Percentiles rank a stretch among this genome's conserved stretches.
These are phyloP conservation scores for Neolamprologus hecqui DNA, from an alignment of 2,113 vertebrate species.

Conservation along the genomic window DNA sequence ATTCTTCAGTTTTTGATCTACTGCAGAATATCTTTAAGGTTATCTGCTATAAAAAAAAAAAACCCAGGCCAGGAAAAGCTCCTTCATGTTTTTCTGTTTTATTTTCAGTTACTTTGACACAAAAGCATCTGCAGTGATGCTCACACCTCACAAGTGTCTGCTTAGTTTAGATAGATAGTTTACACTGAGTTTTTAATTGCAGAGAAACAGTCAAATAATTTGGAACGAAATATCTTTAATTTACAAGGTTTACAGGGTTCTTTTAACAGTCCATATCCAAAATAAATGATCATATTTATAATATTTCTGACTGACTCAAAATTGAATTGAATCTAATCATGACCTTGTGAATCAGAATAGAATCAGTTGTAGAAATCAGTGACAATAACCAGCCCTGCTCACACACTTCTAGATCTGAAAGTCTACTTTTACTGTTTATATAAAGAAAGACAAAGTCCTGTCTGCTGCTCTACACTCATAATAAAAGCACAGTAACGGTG, in stretches of 20 bases:
- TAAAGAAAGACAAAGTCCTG: background rate
- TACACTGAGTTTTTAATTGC: background rate
- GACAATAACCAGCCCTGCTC: background rate
- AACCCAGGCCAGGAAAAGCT: background rate
- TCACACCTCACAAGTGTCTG: background rate
- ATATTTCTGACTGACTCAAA: background rate
- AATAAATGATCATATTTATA: background rate
- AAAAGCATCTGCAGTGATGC: background rate
- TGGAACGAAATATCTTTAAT: fast-evolving
- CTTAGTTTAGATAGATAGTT: background rate
- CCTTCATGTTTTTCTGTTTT: background rate
- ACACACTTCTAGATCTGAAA: background rate
- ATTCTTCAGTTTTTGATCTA: background rate
- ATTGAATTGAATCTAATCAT: fast-evolving
- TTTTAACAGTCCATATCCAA: background rate
- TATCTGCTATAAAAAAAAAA: background rate
- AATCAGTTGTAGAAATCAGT: background rate
- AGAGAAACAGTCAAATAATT: background rate
- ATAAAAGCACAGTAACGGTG: background rate
- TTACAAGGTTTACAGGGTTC: background rate
- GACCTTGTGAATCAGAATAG: background rate
- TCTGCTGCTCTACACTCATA: background rate
- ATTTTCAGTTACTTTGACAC: fast-evolving
- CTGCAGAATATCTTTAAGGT: background rate
- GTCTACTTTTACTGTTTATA: background rate